phyloP scores from a whole-genome alignment of 2,888 invertebrate genomes.

The Reticulitermes lucifugus region DNA sequence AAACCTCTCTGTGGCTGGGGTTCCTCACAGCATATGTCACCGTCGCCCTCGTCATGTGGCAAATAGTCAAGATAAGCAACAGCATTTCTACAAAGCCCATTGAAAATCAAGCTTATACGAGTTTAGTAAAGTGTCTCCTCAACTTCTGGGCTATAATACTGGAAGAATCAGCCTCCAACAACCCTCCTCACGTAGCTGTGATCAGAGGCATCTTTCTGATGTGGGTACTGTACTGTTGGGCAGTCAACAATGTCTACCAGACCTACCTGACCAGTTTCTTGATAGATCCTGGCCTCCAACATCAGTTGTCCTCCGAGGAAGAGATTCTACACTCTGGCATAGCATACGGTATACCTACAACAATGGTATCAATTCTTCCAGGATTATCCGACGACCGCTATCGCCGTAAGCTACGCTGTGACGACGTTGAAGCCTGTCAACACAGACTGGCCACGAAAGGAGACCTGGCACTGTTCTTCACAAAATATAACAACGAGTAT shows the following conservation, averaged over 20 bases:
- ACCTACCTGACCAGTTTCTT: constrained; percentile 38
- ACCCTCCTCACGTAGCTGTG: not conserved
- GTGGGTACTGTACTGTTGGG: constrained; percentile 36
- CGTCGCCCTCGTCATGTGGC: not conserved
- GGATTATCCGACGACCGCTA: not conserved
- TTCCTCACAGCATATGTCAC: constrained; percentile 4
- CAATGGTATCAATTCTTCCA: constrained; percentile 15
- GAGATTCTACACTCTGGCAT: constrained; percentile 39
- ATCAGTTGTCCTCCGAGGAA: constrained; percentile 25
- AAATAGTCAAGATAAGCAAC: not conserved
- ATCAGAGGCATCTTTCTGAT: not conserved
- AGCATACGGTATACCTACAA: constrained; percentile 27
- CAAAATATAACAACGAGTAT: constrained; percentile 22
- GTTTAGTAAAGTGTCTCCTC: constrained; percentile 10
- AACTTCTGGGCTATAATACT: constrained; percentile 25
- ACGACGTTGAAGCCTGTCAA: constrained; percentile 5
- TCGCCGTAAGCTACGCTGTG: not conserved
- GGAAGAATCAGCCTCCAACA: not conserved
- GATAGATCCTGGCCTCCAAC: constrained; percentile 35
- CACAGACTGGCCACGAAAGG: constrained; percentile 8
- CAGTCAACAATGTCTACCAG: constrained; percentile 40
- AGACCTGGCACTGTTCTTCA: constrained; percentile 11
- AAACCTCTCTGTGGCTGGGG: constrained; percentile 14
- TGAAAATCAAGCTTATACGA: not conserved
- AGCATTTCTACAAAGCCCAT: not conserved